These are phyloP conservation scores for Drosophila ustulata DNA, from an alignment of 2,888 invertebrate species.

Conservation along the genomic window DNA sequence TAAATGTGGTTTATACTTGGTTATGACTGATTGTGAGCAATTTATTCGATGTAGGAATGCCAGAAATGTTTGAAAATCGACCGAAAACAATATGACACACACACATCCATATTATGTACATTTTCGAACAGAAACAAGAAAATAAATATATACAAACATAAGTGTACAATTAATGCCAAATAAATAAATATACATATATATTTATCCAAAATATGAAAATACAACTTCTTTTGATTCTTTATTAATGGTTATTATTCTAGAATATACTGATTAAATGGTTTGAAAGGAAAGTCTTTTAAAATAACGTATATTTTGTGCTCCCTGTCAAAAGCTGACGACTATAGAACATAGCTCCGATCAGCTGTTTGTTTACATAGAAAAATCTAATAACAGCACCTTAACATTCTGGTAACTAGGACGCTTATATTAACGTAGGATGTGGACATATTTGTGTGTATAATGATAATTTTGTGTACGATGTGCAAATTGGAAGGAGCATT, in stretches of 20 bases:
- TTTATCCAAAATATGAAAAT: constrained; percentile 42
- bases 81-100: constrained; percentile 32
- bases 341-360: neutral
- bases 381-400: neutral
- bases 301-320: constrained; percentile 1
- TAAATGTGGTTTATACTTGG: constrained; percentile 46
- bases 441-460: neutral
- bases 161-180: constrained; percentile 66
- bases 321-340: neutral
- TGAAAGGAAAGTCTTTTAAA: neutral
- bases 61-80: constrained; percentile 37
- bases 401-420: neutral
- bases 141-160: constrained; percentile 43
- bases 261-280: neutral
- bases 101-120: constrained; percentile 34
- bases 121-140: constrained; percentile 34
- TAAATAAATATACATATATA: constrained; percentile 63
- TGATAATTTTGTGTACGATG: neutral
- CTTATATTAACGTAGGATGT: neutral
- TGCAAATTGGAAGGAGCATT: no score
- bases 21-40: constrained; percentile 67
- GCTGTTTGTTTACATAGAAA: neutral
- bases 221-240: neutral
- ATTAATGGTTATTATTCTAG: neutral
- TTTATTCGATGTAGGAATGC: constrained; percentile 41